Conservation (phyloP, 1,140 invertebrate species). For the Meteorus sp. region DNA sequence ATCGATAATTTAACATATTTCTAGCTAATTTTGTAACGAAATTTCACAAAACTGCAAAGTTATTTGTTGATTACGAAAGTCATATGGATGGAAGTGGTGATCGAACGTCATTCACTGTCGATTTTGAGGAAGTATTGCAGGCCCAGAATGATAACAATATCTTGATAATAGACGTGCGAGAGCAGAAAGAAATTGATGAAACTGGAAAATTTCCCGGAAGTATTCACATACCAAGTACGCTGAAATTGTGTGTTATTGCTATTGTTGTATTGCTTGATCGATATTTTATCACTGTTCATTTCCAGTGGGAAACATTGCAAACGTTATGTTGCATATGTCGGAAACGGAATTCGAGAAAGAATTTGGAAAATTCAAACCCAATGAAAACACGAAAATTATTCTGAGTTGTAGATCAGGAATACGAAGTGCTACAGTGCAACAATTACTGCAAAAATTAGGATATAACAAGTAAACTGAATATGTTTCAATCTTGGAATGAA, state of each 20-base stretch:
- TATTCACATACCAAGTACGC: conserved; percentile 71
- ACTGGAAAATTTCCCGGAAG: conserved; percentile 69
- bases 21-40: too few species aligned
- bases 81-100: not conserved
- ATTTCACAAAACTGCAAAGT: too few species aligned
- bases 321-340: conserved; percentile 39
- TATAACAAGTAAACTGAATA: conserved; percentile 61
- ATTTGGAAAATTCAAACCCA: conserved; percentile 60
- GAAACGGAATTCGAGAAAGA: conserved; percentile 52
- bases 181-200: conserved; percentile 65
- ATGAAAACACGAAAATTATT: conserved; percentile 62
- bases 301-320: conserved; percentile 48
- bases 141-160: conserved; percentile 46
- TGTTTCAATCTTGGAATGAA: not conserved
- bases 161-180: conserved; percentile 69
- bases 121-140: conserved; percentile 48
- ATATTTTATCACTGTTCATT: conserved; percentile 20
- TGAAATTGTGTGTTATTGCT: not conserved
- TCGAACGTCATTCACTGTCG: conserved; percentile 20
- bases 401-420: conserved; percentile 66
- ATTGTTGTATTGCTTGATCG: conserved; percentile 9
- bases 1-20: too few species aligned
- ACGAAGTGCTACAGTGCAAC: conserved; percentile 62
- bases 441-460: conserved; percentile 61
- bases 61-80: not conserved